Evolutionary conservation across 2,113 vertebrate species (phyloP).

Genomic region (Heteronetta atricapilla): DNA sequence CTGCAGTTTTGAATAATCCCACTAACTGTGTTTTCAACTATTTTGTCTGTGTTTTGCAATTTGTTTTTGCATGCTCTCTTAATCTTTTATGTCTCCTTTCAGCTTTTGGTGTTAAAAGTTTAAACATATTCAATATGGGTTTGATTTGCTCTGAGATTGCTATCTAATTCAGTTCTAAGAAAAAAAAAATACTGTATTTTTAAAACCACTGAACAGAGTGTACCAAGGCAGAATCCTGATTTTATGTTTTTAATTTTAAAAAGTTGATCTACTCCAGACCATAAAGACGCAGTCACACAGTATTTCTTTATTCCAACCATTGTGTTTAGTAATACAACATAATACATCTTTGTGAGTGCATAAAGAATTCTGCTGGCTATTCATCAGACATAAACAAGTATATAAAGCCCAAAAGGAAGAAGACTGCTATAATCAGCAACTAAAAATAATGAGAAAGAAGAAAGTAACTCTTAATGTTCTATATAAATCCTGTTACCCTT

Average conservation of each 20-base stretch:
- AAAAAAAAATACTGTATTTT: background rate
- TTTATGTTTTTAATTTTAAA: constrained; percentile 47
- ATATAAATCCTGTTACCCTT: background rate
- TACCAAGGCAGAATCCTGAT: background rate
- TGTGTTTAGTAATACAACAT: background rate
- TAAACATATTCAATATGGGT: background rate
- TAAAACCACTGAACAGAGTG: constrained; percentile 5
- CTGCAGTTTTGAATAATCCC: background rate
- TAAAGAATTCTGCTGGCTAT: background rate
- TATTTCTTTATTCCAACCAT: background rate
- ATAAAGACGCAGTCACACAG: background rate
- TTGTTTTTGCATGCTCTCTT: background rate
- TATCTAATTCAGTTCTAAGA: background rate
- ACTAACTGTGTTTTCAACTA: background rate
- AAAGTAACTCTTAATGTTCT: background rate
- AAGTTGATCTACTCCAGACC: constrained; percentile 27
- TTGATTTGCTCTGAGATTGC: background rate
- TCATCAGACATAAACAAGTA: background rate
- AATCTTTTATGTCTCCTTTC: background rate
- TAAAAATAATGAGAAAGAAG: background rate
- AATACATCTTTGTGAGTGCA: background rate
- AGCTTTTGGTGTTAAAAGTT: background rate
- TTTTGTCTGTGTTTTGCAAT: background rate
- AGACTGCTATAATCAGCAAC: background rate
- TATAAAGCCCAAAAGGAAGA: background rate